Evolutionary conservation across 2,797 vertebrate species (phyloP), one percentile per base, ranked within the genome.

Genomic region (Botia kubotai): DNA sequence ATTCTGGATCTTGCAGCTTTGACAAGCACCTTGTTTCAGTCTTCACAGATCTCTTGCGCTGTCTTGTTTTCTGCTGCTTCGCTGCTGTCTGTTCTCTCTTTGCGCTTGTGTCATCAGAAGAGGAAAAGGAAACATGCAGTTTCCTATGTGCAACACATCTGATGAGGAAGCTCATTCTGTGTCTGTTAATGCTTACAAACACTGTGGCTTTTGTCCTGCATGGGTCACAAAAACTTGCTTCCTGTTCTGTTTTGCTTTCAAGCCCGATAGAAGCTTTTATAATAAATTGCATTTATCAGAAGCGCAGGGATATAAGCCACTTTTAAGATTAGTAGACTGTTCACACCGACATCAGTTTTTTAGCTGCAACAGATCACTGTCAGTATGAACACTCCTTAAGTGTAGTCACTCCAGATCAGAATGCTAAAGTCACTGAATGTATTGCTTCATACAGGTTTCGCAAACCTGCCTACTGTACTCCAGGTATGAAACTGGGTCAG

Each of bases 101-200:
- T 75, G 36, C 7, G 57, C 50, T 19, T 70, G 43, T 66, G 36
- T 83, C 36, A 72, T 77, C 68, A 77, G n/a, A 81, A 62, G 10
- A 63, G 77, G 67, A 81, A 84, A 70, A 46, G 69, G 70, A 84
- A 84, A 62, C 58, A 11, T 69, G 50, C 39, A 73, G 63, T n/a
- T 84, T 81, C 75, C 79, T 74, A 19, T 72, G 75, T 53, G 75
- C 55, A 71, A 80, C 60, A 67, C 57, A 77, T 65, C 72, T 63
- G 67, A 79, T 78, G 72, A 82, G 84, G 79, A 81, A 81, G 75
- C 70, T 75, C 17, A 57, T 43, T 55, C n/a, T 66, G 46, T 43
- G 39, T 33, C 46, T 75, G 48, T 62, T 19, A 43, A 33, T 75
- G 43, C 55, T 70, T 48, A 70, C 23, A 65, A 71, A 78, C 70